Evolutionary conservation across 2,113 vertebrate species (phyloP), one percentile per base, ranked within the genome.

Genomic region (Dicaeum eximium): DNA sequence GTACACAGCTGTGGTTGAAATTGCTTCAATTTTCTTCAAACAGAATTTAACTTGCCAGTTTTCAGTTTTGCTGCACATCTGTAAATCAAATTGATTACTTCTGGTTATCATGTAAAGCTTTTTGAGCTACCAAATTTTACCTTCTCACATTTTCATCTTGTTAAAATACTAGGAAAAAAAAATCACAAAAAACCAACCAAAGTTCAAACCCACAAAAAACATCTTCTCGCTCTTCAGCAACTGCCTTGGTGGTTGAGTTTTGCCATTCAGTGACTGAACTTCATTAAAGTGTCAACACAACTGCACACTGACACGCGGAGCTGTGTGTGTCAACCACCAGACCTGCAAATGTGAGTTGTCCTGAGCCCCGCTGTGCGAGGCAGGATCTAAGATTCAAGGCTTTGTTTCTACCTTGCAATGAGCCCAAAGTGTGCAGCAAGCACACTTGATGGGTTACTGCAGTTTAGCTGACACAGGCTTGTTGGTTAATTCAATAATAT

Each of bases 331-430:
- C 30, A 22, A 8, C 18, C 14, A 22, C 44, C 2, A 4, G 6
- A 18, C 35, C 65, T 56, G 64, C 31, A 80, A 77, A 44, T 4
- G 10, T 0, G n/a, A 44, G 8, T 9, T 2, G 2, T 42, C 30
- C 28, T 13, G 17, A 47, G 30, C 28, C 24, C 19, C 0, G 3
- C n/a, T 3, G 2, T 5, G 33, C 0, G 0, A 69, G 54, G 58
- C 50, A 65, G 69, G 31, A 75, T 5, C 50, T 7, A 27, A 17
- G 15, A 62, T 7, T 42, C 4, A 38, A 42, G 35, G 24, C 16
- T 50, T 53, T 53, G 37, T 15, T 77, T 71, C 64, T 38, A n/a
- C 38, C 37, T 37, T 65, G 47, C 64, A 80, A 30, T 8, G 12
- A 80, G 31, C 42, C 80, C 19, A 10, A 67, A 35, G 77, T 2